Base-by-base conservation (phyloP, 2,888 invertebrate genomes). In the Orthonevra nobilis region DNA sequence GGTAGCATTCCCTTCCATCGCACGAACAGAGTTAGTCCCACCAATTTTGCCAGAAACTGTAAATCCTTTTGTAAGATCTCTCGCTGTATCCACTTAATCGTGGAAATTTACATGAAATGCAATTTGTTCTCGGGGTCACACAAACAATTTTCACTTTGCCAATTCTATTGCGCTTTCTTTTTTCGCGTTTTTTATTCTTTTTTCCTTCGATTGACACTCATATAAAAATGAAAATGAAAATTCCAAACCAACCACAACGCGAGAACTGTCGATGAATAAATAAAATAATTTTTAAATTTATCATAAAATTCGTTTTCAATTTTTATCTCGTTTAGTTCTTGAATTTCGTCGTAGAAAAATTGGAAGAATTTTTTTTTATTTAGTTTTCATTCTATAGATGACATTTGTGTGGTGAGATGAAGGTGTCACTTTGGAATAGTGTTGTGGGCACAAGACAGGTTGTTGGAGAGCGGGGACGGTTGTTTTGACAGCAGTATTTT, bases 401-500 rank as follows among this genome's bases (percentile, higher is more conserved):
- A 58, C 68, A 68, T 77, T 46, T 64, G 32, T 46, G 4, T 60
- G 48, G 34, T 50, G 12, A 28, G 12, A 20, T 19, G 48, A 63
- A 4, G 52, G 50, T 58, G 52, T 42, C 63, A 58, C 26, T 12
- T 56, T 50, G 1, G 5, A 28, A 5, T 1, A 36, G 12, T n/a
- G n/a, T n/a, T n/a, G n/a, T n/a, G 14, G 0, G 23, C n/a, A 9
- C 1, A 4, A 3, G 23, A 23, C 23, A 23, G 28, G 2, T 5
- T 1, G 2, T 2, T 3, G 32, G 32, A 23, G 58, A 0, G 30
- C 17, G 32, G 52, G 66, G 66, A 2, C 6, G n/a, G 14, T 56
- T 79, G 79, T 79, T 79, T 79, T 79, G 79, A 73, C 72, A 73
- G 72, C 23, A 46, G 14, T 56, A 68, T 56, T 79, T 73, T 73